Evolutionary conservation across 2,113 vertebrate species (phyloP).

Genomic region (Aviceda subcristata): DNA sequence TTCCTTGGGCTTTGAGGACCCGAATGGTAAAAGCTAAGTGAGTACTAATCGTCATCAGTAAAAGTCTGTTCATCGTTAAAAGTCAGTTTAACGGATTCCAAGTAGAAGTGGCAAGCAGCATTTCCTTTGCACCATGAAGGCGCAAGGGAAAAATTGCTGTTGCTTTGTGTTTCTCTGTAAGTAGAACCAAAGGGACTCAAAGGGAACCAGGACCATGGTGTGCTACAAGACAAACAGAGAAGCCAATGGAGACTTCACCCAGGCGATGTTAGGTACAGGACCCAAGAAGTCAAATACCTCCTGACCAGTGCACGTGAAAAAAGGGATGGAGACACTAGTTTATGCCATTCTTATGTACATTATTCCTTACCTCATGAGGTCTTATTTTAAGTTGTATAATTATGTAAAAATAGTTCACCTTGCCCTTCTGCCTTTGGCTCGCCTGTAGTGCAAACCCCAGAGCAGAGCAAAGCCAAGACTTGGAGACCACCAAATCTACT

Average conservation of each 20-base stretch:
- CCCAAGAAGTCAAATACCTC: neutral
- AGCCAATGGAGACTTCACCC: neutral
- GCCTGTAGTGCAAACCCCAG: neutral
- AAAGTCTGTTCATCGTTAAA: neutral
- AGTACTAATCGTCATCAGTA: neutral
- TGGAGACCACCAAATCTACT: neutral
- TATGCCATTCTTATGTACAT: neutral
- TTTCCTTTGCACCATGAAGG: neutral
- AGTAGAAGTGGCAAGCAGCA: neutral
- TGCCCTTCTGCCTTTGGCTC: neutral
- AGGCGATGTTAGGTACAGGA: neutral
- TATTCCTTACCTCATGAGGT: neutral
- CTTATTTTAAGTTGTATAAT: neutral
- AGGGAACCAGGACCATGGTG: neutral
- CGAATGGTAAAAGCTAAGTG: neutral
- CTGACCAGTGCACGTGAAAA: neutral
- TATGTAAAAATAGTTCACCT: neutral
- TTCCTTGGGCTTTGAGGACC: neutral
- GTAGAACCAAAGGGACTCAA: neutral
- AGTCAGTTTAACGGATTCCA: neutral
- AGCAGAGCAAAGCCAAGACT: neutral
- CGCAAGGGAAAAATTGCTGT: neutral
- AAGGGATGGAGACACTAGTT: neutral
- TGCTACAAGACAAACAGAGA: neutral
- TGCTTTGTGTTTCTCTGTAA: neutral